A percentile compares a stretch with the other conserved stretches of the same genome.
phyloP scores from a whole-genome alignment of 2,888 invertebrate genomes.

The Punctoribates punctum region DNA sequence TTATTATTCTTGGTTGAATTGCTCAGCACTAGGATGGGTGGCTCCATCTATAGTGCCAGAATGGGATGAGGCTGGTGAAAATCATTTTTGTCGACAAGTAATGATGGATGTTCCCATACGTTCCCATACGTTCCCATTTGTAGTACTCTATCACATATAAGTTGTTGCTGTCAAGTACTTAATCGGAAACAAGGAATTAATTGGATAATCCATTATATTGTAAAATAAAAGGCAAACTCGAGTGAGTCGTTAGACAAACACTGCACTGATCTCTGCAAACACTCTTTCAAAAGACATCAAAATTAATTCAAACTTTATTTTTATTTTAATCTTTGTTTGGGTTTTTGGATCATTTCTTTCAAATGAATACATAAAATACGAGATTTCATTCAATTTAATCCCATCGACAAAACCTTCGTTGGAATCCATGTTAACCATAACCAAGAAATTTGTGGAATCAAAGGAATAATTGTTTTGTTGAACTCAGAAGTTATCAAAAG shows the following conservation, averaged over 20 bases:
- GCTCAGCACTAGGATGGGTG: neutral
- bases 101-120: neutral
- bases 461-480: too few relatives aligned
- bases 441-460: too few relatives aligned
- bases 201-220: slow-evolving; percentile 29
- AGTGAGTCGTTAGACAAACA: neutral
- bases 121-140: too few relatives aligned
- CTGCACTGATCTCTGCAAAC: neutral
- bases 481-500: too few relatives aligned
- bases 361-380: too few relatives aligned
- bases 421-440: too few relatives aligned
- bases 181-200: slow-evolving; percentile 18
- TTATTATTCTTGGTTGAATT: neutral
- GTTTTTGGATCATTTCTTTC: too few relatives aligned
- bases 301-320: too few relatives aligned
- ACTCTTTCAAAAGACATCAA: neutral
- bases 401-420: too few relatives aligned
- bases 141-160: slow-evolving; percentile 22
- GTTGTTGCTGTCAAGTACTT: slow-evolving; percentile 19
- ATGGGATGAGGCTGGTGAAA: neutral
- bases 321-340: too few relatives aligned
- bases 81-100: neutral
- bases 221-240: neutral
- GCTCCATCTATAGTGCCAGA: neutral
- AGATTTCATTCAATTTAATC: too few relatives aligned